phyloP scores from a whole-genome alignment of 2,797 vertebrate genomes.

The Gallinago solitaria region DNA sequence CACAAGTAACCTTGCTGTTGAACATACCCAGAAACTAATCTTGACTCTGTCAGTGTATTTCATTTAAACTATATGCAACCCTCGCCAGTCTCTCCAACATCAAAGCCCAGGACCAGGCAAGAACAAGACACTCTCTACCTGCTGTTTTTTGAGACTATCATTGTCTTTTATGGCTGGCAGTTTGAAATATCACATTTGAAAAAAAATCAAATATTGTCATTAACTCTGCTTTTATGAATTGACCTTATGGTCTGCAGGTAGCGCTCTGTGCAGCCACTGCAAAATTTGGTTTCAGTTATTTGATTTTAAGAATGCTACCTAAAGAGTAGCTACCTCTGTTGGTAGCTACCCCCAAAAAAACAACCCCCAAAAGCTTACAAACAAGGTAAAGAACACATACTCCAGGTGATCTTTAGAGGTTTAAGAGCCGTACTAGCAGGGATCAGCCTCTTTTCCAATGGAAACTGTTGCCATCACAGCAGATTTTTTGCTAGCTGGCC shows the following conservation, averaged over 20 bases:
- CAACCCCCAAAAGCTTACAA: background rate
- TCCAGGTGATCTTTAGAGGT: background rate
- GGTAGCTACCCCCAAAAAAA: background rate
- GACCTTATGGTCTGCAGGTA: background rate
- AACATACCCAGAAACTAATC: background rate
- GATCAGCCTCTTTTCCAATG: background rate
- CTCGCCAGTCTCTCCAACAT: background rate
- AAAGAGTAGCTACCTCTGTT: background rate
- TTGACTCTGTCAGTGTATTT: background rate
- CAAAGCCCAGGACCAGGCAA: background rate
- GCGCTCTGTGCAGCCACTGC: background rate
- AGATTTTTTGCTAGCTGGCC: background rate
- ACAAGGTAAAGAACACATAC: background rate
- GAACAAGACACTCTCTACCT: background rate
- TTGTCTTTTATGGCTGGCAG: background rate
- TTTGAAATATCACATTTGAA: background rate
- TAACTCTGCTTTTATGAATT: background rate
- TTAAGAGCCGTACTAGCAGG: background rate
- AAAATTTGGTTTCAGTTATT: background rate
- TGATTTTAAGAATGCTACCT: background rate
- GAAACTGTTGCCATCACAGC: background rate
- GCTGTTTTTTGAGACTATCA: background rate
- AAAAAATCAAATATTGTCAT: background rate
- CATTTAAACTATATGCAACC: background rate
- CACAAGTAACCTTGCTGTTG: background rate